Evolutionary conservation across 2,113 vertebrate genomes (phyloP), one percentile per base, ranked within the genome.

Genomic region (Morone chrysops): DNA sequence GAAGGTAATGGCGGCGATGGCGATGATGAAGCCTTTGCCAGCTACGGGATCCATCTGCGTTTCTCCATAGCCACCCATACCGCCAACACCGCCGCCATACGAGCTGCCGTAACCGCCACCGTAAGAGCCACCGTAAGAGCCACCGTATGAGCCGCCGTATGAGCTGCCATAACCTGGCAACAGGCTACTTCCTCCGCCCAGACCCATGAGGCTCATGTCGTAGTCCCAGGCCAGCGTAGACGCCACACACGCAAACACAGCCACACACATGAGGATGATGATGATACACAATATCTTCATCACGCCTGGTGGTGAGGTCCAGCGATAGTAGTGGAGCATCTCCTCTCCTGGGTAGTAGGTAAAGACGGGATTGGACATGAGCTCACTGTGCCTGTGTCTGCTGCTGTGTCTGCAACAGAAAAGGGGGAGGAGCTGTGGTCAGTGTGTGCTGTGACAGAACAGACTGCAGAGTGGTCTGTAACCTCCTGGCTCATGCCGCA

Each of bases 151-250:
- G n/a, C 80, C 48, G 0, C 79, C 75, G 0, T 17, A 75, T 0
- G 60, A 38, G 38, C 88, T 40, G 2, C 61, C 86, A 7, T 18
- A 31, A 63, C 90, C 91, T 3, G 79, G 88, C 8, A 89, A 0
- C 68, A 93, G 4, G 70, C 88, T 82, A 0, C 31, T 5, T 2
- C 90, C 92, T 0, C 94, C 93, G 0, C 95, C 86, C 5, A 88
- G 60, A 57, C 96, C 96, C 81, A 96, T 95, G 57, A 86, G 38
- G 68, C 85, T 62, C 83, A 94, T 91, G 13, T 97, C 93, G 1
- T 95, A 95, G 89, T 98, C 97, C 96, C 97, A 98, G 70, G 94
- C 95, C 69, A 98, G 91, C 0, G 97, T 97, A 72, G 97, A 97
- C n/a, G 97, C 96, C 31, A 98, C 96, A 16, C 97, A 98, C 63